Conservation (phyloP, 2,888 invertebrate species). For the Abrostola tripartita region DNA sequence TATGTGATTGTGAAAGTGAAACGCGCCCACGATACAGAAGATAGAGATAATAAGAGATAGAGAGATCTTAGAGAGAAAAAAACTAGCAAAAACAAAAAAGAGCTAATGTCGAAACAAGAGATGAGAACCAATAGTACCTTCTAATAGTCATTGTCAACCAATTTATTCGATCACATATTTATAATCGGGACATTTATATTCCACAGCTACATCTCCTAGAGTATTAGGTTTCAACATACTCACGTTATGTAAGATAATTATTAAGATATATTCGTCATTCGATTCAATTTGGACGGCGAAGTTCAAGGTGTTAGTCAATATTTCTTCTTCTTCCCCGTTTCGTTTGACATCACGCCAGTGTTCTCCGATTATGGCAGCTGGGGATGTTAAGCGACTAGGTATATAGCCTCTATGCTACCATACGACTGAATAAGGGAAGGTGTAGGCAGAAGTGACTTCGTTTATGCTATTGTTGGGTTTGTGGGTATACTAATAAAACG, state of each 20-base stretch:
- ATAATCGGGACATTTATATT: slow-evolving; percentile 55
- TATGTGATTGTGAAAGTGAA: too few relatives aligned
- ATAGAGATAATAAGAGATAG: too few relatives aligned
- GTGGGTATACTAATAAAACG: too few relatives aligned
- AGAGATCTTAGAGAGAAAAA: too few relatives aligned
- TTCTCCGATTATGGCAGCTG: not conserved
- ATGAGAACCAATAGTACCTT: slow-evolving; percentile 23
- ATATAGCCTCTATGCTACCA: too few relatives aligned
- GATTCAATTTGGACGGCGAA: slow-evolving; percentile 5
- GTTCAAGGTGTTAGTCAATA: slow-evolving; percentile 31
- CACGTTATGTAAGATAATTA: slow-evolving; percentile 31
- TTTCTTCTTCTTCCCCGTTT: slow-evolving; percentile 6
- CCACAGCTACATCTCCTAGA: slow-evolving; percentile 17
- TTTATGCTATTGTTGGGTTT: too few relatives aligned
- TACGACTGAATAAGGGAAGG: too few relatives aligned
- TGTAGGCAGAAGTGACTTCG: too few relatives aligned
- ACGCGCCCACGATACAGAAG: too few relatives aligned
- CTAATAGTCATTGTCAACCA: slow-evolving; percentile 45
- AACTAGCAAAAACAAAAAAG: not conserved
- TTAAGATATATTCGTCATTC: slow-evolving; percentile 8
- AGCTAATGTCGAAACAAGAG: not conserved
- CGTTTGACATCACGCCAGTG: not conserved
- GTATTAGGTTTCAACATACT: slow-evolving; percentile 37
- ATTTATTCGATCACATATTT: slow-evolving; percentile 40
- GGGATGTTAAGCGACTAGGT: too few relatives aligned